Evolutionary conservation across 2,113 vertebrate genomes (phyloP), one percentile per base, ranked within the genome.

Genomic region (Melanerpes aurifrons): DNA sequence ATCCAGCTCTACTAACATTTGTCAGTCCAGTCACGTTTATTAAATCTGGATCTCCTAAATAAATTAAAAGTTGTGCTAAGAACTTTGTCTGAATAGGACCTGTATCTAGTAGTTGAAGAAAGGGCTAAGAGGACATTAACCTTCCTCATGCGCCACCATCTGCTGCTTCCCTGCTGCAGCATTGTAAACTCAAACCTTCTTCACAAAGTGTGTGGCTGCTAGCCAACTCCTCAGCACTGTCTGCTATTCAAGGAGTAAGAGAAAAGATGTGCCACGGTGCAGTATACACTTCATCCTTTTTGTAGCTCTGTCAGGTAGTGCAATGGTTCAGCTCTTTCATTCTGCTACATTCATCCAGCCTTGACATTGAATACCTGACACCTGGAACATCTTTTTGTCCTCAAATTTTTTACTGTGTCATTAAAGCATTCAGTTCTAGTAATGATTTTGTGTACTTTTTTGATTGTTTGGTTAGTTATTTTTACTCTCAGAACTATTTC

Each of bases 141-240:
- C 18, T 70, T 80, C 17, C 14, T 6, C 13, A 7, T 24, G 19
- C 26, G 48, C 22, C 19, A 54, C 59, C 35, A 58, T 22, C 70
- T 94, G 67, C 56, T 57, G 29, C 32, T 66, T 76, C 50, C 31
- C n/a, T 31, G 31, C 29, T 70, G 68, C 20, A 9, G 25, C 19
- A 14, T 11, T 25, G 28, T 54, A 63, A 87, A 62, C 22, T 82
- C 28, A 4, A 0, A 0, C 2, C 3, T 66, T 48, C n/a, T 50
- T 22, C n/a, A 3, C 7, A 11, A 1, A 35, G 40, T 3, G 0
- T 48, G 47, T 1, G 5, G 81, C 78, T 22, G 6, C 31, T 31
- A 69, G 59, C 63, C 79, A 82, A 3, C 50, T 86, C 68, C 79
- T 73, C 62, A 40, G 32, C 68, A 24, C 14, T n/a, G 10, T 26